These are phyloP conservation scores for Hybos culiciformis DNA, from an alignment of 2,888 invertebrate genomes.

Conservation along the genomic window DNA sequence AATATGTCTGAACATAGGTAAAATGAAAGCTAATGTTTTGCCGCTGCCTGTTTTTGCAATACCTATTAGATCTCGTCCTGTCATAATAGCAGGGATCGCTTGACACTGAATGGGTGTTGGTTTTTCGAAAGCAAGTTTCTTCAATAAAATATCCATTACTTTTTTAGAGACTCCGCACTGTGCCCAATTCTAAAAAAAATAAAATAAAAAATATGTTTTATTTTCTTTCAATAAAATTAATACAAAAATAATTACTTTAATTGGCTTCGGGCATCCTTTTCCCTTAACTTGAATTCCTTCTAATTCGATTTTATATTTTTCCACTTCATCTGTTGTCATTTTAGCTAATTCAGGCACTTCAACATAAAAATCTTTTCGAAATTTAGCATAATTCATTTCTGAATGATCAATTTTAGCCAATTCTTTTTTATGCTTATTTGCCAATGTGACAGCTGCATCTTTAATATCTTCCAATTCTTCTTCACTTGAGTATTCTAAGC, in stretches of 20 bases:
- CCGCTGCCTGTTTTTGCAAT: conserved; percentile 99
- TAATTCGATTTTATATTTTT: conserved; percentile 70
- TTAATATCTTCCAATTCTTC: conserved; percentile 92
- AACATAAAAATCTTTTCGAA: conserved; percentile 92
- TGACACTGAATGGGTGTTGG: conserved; percentile 98
- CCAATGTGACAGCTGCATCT: conserved; percentile 74
- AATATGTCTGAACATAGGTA: conserved; percentile 95
- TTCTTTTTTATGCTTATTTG: conserved; percentile 85
- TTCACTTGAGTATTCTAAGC: conserved; percentile 92
- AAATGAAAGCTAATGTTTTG: conserved; percentile 92
- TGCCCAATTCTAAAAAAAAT: conserved; percentile 66
- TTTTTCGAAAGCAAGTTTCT: conserved; percentile 82
- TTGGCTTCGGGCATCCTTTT: conserved; percentile 90
- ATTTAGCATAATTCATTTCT: conserved; percentile 72
- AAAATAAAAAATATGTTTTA: not conserved
- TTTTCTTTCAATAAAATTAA: not conserved
- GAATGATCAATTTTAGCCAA: conserved; percentile 85
- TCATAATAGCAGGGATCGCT: conserved; percentile 95
- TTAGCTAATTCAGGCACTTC: conserved; percentile 91
- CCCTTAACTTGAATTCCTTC: conserved; percentile 95
- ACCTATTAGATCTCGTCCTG: conserved; percentile 89
- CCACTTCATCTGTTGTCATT: conserved; percentile 80
- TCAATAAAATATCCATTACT: conserved; percentile 79
- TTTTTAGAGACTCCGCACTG: conserved; percentile 96
- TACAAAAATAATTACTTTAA: conserved; percentile 42